Base-by-base conservation (phyloP, 2,888 invertebrate genomes). In the Mythimna loreyi region DNA sequence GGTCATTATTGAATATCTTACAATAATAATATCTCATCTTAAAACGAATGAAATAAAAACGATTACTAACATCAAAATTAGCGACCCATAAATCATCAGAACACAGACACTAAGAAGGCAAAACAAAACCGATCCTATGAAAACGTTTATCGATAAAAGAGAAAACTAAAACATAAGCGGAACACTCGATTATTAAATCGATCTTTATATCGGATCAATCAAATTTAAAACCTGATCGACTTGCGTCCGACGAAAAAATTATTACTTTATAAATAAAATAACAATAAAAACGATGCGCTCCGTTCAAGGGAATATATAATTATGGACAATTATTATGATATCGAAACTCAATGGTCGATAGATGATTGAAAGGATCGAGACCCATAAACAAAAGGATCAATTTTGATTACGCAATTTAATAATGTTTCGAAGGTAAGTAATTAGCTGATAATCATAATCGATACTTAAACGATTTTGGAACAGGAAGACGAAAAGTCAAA, bases 181-280 rank as follows among this genome's bases (percentile, higher is more conserved):
- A 93, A 94, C 92, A 94, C 90, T 91, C 90, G 91, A 92, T 94
- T 93, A 94, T 93, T 93, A 94, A 96, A 94, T 94, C 93, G 95
- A 94, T 95, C 92, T 94, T 94, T 92, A 93, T 94, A 94, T 95
- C 94, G 94, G 95, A 95, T 95, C 94, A 96, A 96, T 96, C 96
- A 95, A 95, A 95, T 94, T 95, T 93, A 92, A 95, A 94, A 93
- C 93, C 91, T 93, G 94, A 95, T 95, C 92, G 92, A 93, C 90
- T 93, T 92, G 92, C 91, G 92, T 89, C 90, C 91, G 91, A 91
- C 89, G 92, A 93, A 93, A 93, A 94, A 95, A 95, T 94, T 94
- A 95, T 94, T 93, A 95, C 94, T 94, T 95, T 95, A 95, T 96
- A 96, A 96, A 96, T 96, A 96, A 96, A 96, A 96, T 96, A 96